phyloP scores from a whole-genome alignment of 2,797 vertebrate genomes.

The Erethizon dorsatum region DNA sequence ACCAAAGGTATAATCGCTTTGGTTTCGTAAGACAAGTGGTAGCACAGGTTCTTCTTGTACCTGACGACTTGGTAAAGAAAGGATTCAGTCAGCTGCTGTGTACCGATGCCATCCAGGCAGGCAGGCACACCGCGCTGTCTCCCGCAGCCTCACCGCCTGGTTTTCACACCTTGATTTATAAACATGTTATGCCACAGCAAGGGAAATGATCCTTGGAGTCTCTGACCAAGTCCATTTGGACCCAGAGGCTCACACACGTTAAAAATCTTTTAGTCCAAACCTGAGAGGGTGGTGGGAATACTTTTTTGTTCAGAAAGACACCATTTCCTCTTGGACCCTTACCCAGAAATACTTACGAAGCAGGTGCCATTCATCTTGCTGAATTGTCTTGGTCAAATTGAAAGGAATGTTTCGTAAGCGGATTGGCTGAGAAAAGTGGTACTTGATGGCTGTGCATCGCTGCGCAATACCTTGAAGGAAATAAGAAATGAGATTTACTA shows the following conservation, averaged over 20 bases:
- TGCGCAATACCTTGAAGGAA: conserved; percentile 92
- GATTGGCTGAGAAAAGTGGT: conserved; percentile 94
- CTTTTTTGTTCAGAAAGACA: neutral
- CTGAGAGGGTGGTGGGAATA: neutral
- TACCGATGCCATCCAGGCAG: neutral
- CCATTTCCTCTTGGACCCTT: neutral
- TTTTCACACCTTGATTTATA: neutral
- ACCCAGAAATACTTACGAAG: conserved; percentile 89
- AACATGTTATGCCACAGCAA: neutral
- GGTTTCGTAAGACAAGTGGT: neutral
- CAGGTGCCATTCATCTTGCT: conserved; percentile 95
- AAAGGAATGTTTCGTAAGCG: conserved; percentile 93
- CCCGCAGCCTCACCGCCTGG: neutral
- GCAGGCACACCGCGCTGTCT: rapidly evolving
- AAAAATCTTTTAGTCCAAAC: neutral
- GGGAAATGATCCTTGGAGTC: neutral
- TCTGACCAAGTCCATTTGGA: neutral
- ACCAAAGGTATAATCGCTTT: neutral
- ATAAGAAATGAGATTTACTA: conserved; percentile 13
- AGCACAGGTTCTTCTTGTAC: neutral
- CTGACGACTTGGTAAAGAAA: neutral
- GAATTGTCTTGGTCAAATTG: conserved; percentile 93
- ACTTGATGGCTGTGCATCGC: conserved; percentile 93
- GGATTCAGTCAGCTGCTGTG: neutral
- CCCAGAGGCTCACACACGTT: neutral